These are phyloP conservation scores for Lipophrys pholis DNA, from an alignment of 2,113 vertebrate species.

Conservation along the genomic window DNA sequence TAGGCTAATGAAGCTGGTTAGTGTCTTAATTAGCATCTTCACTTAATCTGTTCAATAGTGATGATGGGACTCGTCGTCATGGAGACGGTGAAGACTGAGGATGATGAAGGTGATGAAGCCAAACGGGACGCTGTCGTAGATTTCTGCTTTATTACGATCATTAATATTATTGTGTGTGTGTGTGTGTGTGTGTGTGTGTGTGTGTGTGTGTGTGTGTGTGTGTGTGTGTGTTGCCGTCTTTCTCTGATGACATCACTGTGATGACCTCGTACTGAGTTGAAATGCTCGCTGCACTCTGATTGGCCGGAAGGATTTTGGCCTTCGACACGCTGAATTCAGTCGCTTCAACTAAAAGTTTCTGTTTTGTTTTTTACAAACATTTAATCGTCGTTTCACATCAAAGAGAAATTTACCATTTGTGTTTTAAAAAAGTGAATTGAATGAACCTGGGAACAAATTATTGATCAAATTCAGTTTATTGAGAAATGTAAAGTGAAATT, in stretches of 20 bases:
- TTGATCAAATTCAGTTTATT: no score
- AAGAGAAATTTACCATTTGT: no score
- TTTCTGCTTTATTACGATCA: constrained; percentile 50
- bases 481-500: no score
- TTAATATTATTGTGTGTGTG: constrained; percentile 37
- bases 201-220: constrained; percentile 15
- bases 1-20: neutral
- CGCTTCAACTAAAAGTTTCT: no score
- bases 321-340: no score
- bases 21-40: constrained; percentile 43
- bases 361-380: no score
- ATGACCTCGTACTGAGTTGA: constrained; percentile 63
- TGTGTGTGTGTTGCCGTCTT: constrained; percentile 21
- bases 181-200: constrained; percentile 3
- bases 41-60: constrained; percentile 29
- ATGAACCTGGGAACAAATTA: no score
- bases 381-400: no score
- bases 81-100: constrained; percentile 29
- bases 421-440: no score
- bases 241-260: constrained; percentile 69
- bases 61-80: constrained; percentile 26
- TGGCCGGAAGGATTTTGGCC: neutral
- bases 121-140: constrained; percentile 18
- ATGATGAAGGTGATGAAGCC: constrained; percentile 25
- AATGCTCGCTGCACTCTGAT: neutral